Evolutionary conservation across 92 coral and sea anemone genomes (phyloP), one percentile per base, ranked within the genome.

Genomic region (Palythoa caribaeorum): DNA sequence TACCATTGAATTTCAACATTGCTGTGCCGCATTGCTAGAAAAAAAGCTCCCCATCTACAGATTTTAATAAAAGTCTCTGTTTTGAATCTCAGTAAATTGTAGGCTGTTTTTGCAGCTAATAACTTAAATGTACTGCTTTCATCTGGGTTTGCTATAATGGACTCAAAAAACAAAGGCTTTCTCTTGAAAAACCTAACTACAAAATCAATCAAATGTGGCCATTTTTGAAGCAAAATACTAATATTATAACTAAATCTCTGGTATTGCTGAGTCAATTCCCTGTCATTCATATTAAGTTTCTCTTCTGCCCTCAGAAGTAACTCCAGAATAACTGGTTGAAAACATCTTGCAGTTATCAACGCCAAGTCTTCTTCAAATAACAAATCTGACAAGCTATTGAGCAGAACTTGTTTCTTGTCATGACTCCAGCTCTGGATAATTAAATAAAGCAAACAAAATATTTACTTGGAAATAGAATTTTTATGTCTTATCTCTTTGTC

Each of bases 261-360:
- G 80, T 83, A 87, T 14, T 76, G 89, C 20, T 2, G 54, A 12
- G 71, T 78, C 35, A 16, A 39, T 36, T 50, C 66, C 75, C 89
- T 80, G 36, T 28, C 78, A 59, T 37, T 86, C 38, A 6, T 2
- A 38, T 74, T 84, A 21, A 90, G 77, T 38, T 80, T 36, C n/a
- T 86, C 77, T 66, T 87, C 88, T 51, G 92, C 89, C 60, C 94
- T 87, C 73, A 90, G 91, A 37, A 97, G 90, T 72, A 95, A 83
- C 85, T 97, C 99, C 10, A 97, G 89, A 37, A 94, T 92, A 21
- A 97, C 83, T 75, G 98, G 94, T 60, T 84, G 91, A 39, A 96
- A 95, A 69, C 86, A 83, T 83, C 89, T 92, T 38, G 92, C 93
- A 9, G 96, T 62, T 9, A 76, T 71, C 35, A 90, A 65, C 15